Evolutionary conservation across 2,113 vertebrate genomes (phyloP).

Genomic region (Cinclus cinclus): DNA sequence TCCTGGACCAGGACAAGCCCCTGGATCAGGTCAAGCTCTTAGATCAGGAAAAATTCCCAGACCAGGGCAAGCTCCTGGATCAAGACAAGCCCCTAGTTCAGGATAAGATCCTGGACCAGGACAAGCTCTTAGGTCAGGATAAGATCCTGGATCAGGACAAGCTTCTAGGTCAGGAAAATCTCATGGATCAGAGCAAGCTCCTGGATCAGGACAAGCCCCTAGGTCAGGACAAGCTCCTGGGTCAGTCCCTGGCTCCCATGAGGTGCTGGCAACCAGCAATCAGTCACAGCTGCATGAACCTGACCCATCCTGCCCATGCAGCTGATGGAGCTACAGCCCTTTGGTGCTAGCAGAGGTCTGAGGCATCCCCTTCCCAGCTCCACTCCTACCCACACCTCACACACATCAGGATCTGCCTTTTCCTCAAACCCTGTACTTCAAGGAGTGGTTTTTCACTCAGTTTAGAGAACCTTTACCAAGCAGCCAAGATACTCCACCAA

Average conservation of each 20-base stretch:
- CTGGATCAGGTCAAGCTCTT: not conserved
- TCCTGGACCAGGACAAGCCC: not conserved
- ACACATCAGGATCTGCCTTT: not conserved
- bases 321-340: not conserved
- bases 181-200: fast-evolving
- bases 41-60: fast-evolving
- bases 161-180: fast-evolving
- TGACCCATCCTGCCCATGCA: fast-evolving
- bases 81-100: not conserved
- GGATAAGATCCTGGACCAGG: fast-evolving
- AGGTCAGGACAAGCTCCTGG: not conserved
- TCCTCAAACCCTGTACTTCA: not conserved
- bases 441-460: not conserved
- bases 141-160: fast-evolving
- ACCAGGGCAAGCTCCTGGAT: fast-evolving
- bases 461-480: not conserved
- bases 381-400: not conserved
- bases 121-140: not conserved
- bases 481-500: not conserved
- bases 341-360: not conserved
- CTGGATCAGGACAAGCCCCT: not conserved
- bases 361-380: not conserved
- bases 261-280: not conserved
- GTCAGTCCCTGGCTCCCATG: not conserved
- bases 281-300: not conserved